Conservation (phyloP, 2,797 vertebrate genomes). For the Girardinus metallicus region DNA sequence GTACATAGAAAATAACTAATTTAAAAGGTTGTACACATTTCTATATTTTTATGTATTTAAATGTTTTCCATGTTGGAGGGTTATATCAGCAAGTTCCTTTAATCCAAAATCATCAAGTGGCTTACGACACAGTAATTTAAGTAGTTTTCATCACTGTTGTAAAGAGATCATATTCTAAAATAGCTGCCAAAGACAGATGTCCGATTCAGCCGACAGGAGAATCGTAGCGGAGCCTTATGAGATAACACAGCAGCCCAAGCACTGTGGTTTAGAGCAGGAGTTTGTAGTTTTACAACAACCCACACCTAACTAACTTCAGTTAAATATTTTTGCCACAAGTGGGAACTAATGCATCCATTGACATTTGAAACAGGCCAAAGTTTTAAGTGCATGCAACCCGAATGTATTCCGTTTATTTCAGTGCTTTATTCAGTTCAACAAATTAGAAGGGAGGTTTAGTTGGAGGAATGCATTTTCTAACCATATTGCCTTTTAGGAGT, state of each 20-base stretch:
- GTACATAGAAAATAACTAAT: slow-evolving; percentile 58
- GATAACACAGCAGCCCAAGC: neutral
- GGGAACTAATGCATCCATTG: neutral
- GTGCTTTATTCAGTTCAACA: slow-evolving; percentile 12
- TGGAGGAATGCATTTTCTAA: neutral
- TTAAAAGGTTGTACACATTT: slow-evolving; percentile 72
- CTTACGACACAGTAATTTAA: slow-evolving; percentile 3
- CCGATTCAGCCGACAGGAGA: neutral
- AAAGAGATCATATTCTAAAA: slow-evolving; percentile 10
- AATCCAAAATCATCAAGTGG: slow-evolving; percentile 17
- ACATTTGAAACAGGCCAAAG: slow-evolving; percentile 30
- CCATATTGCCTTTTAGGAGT: slow-evolving; percentile 13
- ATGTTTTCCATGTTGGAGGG: slow-evolving; percentile 25
- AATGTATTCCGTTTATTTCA: slow-evolving; percentile 11
- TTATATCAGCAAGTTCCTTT: slow-evolving; percentile 28
- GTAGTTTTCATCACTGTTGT: slow-evolving; percentile 2
- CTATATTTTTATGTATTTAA: slow-evolving; percentile 65
- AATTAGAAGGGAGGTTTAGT: slow-evolving; percentile 11
- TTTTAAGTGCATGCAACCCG: slow-evolving; percentile 44
- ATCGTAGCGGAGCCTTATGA: neutral
- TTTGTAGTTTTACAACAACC: neutral
- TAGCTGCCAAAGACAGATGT: slow-evolving; percentile 8
- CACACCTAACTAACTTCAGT: neutral
- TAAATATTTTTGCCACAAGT: neutral
- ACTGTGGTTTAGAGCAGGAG: neutral